Evolutionary conservation across 2,888 invertebrate species (phyloP).

Genomic region (Hirtodrosophila confusa): DNA sequence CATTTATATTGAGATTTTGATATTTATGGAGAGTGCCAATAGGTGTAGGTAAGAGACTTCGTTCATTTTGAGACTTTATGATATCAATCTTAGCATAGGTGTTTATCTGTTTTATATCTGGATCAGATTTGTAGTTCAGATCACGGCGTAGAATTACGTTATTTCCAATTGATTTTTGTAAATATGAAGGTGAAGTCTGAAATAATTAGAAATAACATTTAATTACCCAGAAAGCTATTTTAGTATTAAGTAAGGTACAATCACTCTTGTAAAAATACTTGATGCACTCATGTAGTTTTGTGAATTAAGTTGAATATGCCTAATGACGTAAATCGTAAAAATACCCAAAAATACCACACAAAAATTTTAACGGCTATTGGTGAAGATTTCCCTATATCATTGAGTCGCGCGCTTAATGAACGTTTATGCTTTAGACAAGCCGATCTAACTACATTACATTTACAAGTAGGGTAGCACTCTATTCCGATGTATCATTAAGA

Average conservation of each 20-base stretch:
- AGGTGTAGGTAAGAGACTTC: conserved; percentile 66
- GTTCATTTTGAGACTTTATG: conserved; percentile 40
- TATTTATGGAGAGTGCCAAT: conserved; percentile 54
- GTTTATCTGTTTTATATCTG: conserved; percentile 36
- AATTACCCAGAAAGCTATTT: too few species aligned
- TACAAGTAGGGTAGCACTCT: too few species aligned
- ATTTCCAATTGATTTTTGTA: conserved; percentile 33
- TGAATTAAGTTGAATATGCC: too few species aligned
- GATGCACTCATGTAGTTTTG: neutral
- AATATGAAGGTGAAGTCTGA: conserved; percentile 44
- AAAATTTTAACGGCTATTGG: too few species aligned
- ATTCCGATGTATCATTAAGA: too few species aligned
- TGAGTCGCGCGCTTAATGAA: too few species aligned
- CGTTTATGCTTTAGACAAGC: too few species aligned
- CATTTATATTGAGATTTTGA: conserved; percentile 43
- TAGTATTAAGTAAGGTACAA: too few species aligned
- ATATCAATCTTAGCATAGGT: conserved; percentile 39
- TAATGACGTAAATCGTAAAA: too few species aligned
- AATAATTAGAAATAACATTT: conserved; percentile 1
- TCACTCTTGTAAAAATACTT: neutral
- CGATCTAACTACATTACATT: too few species aligned
- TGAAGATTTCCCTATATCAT: too few species aligned
- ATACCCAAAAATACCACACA: too few species aligned
- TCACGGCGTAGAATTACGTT: conserved; percentile 48
- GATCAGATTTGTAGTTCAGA: conserved; percentile 39